Conservation (phyloP, 2,888 invertebrate species). For the Xylota sylvarum region DNA sequence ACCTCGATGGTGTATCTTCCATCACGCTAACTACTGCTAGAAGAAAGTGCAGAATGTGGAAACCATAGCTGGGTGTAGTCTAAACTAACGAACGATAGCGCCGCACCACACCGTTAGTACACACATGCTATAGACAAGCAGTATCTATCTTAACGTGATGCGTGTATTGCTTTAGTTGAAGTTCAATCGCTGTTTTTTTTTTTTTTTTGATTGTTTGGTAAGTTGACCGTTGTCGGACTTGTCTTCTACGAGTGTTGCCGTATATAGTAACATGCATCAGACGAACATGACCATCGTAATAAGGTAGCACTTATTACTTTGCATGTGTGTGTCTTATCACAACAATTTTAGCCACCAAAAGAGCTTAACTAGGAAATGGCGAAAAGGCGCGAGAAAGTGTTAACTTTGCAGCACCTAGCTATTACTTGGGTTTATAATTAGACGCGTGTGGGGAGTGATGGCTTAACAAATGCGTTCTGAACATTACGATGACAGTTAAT, state of each 20-base stretch:
- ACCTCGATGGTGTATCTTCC: slow-evolving; percentile 71
- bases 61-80: slow-evolving; percentile 60
- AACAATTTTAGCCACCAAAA: slow-evolving; percentile 27
- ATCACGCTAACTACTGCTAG: slow-evolving; percentile 50
- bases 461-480: slow-evolving; percentile 34
- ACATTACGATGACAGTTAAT: slow-evolving; percentile 29
- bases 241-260: slow-evolving; percentile 68
- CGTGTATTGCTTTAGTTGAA: slow-evolving; percentile 60
- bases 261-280: slow-evolving; percentile 78
- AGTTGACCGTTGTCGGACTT: slow-evolving; percentile 49
- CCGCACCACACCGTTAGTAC: slow-evolving; percentile 11
- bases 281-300: slow-evolving; percentile 77
- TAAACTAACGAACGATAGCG: slow-evolving; percentile 12
- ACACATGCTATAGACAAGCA: slow-evolving; percentile 13
- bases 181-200: slow-evolving; percentile 53
- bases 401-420: slow-evolving; percentile 31
- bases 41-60: slow-evolving; percentile 71
- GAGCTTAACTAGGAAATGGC: slow-evolving; percentile 39
- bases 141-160: slow-evolving; percentile 41
- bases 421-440: slow-evolving; percentile 20
- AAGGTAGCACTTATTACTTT: neutral
- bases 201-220: slow-evolving; percentile 36
- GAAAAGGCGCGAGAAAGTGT: slow-evolving; percentile 69
- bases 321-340: neutral
- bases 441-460: slow-evolving; percentile 10